Evolutionary conservation across 2,888 invertebrate genomes (phyloP).

Genomic region (Xylophagus ater): DNA sequence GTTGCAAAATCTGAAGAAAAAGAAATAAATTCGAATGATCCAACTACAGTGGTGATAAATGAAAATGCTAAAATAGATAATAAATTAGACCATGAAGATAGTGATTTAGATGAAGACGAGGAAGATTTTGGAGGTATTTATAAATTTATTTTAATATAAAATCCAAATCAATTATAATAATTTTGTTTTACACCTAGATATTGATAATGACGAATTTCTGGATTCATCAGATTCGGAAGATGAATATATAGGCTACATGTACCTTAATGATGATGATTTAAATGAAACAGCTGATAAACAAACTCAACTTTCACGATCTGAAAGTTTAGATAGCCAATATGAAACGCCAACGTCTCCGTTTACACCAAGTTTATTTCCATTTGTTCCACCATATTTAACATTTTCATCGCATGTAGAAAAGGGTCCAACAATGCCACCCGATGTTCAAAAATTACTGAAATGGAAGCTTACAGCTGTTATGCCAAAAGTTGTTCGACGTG

Average conservation of each 20-base stretch:
- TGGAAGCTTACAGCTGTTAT: conserved; percentile 95
- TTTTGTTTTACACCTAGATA: neutral
- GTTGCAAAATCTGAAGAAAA: neutral
- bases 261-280: conserved; percentile 3
- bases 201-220: conserved; percentile 4
- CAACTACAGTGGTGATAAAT: conserved; percentile 4
- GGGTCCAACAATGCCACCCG: conserved; percentile 51
- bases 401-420: conserved; percentile 59
- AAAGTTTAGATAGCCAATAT: neutral
- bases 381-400: conserved; percentile 67
- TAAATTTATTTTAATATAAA: neutral
- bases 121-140: conserved; percentile 3
- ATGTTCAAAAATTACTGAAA: conserved; percentile 68
- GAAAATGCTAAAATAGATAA: conserved; percentile 6
- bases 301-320: too few relatives aligned
- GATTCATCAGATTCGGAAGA: conserved; percentile 16
- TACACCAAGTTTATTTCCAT: conserved; percentile 53
- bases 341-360: conserved; percentile 31
- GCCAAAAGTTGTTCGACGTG: conserved; percentile 82
- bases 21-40: neutral
- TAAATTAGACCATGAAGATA: neutral
- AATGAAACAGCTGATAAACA: conserved; percentile 3
- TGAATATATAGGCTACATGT: conserved; percentile 12
- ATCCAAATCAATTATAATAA: neutral
- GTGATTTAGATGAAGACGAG: neutral